Conservation (phyloP, 2,888 invertebrate genomes). For the Gryllus longicercus region DNA sequence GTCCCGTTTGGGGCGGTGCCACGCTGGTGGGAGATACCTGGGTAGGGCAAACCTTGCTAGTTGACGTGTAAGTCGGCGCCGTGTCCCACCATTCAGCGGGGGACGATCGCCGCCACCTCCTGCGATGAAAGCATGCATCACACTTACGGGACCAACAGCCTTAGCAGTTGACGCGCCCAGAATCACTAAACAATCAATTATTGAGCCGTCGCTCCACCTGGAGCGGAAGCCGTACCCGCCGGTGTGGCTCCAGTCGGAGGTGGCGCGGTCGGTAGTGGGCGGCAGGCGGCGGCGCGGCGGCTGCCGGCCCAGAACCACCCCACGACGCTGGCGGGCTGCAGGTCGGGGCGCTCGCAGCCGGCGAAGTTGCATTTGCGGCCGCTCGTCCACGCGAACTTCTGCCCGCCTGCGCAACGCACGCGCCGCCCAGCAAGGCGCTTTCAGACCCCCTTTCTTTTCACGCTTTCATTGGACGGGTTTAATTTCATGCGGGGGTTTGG, state of each 20-base stretch:
- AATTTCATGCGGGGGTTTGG: not conserved
- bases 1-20: too few relatives aligned
- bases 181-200: too few relatives aligned
- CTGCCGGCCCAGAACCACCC: slow-evolving; percentile 93
- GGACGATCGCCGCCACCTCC: too few relatives aligned
- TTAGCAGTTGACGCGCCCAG: too few relatives aligned
- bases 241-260: slow-evolving; percentile 83
- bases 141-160: too few relatives aligned
- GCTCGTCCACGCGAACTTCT: slow-evolving; percentile 88
- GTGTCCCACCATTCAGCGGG: too few relatives aligned
- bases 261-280: slow-evolving; percentile 73
- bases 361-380: slow-evolving; percentile 86
- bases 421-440: not conserved
- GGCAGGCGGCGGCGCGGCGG: slow-evolving; percentile 79
- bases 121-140: too few relatives aligned
- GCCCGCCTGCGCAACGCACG: slow-evolving; percentile 51
- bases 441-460: not conserved
- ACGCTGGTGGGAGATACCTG: too few relatives aligned
- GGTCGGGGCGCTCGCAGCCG: slow-evolving; percentile 80
- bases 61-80: too few relatives aligned
- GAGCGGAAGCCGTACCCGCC: slow-evolving; percentile 56
- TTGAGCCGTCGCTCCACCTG: too few relatives aligned
- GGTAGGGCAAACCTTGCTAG: too few relatives aligned
- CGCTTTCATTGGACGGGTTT: not conserved
- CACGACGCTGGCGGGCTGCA: slow-evolving; percentile 74